Conservation (phyloP, 1,140 invertebrate genomes). For the Papilio aristodemus region DNA sequence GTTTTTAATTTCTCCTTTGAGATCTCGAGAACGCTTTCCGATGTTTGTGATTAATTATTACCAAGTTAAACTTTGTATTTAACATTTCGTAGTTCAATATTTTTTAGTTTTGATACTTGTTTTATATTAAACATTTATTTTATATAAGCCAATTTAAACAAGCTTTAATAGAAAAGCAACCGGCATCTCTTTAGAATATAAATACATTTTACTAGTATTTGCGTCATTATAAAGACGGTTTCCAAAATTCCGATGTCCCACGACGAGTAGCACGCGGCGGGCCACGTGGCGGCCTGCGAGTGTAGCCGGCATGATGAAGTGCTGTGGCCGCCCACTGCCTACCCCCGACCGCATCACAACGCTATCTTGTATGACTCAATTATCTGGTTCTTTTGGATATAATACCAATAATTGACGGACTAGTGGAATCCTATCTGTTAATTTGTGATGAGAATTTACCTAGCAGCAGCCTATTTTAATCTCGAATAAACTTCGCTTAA, state of each 20-base stretch:
- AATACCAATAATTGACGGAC: too few species aligned
- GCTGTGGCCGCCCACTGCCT: constrained; percentile 59
- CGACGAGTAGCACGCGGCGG: constrained; percentile 39
- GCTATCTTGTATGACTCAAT: neutral
- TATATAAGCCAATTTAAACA: too few species aligned
- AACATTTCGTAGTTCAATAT: constrained; percentile 5
- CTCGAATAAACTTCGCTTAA: too few species aligned
- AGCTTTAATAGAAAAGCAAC: too few species aligned
- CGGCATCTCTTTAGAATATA: neutral
- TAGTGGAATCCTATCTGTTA: too few species aligned
- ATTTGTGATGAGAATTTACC: too few species aligned
- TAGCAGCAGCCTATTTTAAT: too few species aligned
- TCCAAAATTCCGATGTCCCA: constrained; percentile 18
- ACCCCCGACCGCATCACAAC: constrained; percentile 34
- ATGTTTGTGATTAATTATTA: constrained; percentile 18
- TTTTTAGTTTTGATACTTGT: too few species aligned
- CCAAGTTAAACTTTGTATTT: neutral
- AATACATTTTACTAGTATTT: constrained; percentile 1
- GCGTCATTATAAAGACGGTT: neutral
- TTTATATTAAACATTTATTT: too few species aligned
- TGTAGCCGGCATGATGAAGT: constrained; percentile 61
- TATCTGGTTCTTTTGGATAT: too few species aligned
- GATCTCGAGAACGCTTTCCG: constrained; percentile 26
- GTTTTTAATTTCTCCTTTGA: constrained; percentile 34
- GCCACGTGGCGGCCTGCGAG: constrained; percentile 50